Evolutionary conservation across 2,888 invertebrate genomes (phyloP).

Genomic region (Euzophera pinguis): DNA sequence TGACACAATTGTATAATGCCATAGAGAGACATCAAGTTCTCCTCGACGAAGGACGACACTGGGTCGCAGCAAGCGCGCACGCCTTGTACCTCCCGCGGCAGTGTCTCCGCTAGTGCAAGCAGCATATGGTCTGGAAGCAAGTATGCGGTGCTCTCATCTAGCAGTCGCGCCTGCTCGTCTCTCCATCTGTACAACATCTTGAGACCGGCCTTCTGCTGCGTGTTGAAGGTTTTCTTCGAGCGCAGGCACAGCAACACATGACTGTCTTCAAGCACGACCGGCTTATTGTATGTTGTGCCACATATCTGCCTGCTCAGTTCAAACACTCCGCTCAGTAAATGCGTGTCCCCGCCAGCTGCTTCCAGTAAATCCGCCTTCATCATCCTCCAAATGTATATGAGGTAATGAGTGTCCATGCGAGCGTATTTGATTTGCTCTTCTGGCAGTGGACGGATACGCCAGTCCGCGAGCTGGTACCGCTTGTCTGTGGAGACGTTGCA

Average conservation of each 20-base stretch:
- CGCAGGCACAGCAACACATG: conserved; percentile 87
- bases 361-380: conserved; percentile 86
- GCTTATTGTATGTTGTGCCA: conserved; percentile 85
- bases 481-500: conserved; percentile 92
- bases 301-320: conserved; percentile 88
- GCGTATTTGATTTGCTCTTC: conserved; percentile 91
- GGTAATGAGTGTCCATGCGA: conserved; percentile 95
- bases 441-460: conserved; percentile 94
- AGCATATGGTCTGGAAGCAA: conserved; percentile 98
- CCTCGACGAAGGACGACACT: conserved; percentile 85
- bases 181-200: conserved; percentile 92
- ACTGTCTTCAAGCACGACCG: conserved; percentile 82
- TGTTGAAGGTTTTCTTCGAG: conserved; percentile 90
- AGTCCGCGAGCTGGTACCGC: conserved; percentile 95
- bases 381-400: conserved; percentile 92
- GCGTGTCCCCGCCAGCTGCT: conserved; percentile 71
- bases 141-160: conserved; percentile 95
- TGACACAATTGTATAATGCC: conserved; percentile 53
- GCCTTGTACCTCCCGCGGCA: conserved; percentile 96
- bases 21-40: conserved; percentile 51
- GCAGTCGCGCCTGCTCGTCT: conserved; percentile 88
- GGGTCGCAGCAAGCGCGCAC: conserved; percentile 96
- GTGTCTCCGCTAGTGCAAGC: conserved; percentile 90
- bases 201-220: conserved; percentile 90
- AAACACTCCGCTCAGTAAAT: conserved; percentile 85